These are phyloP conservation scores for Tachyglossus aculeatus DNA, from an alignment of 2,797 vertebrate genomes.

Conservation along the genomic window DNA sequence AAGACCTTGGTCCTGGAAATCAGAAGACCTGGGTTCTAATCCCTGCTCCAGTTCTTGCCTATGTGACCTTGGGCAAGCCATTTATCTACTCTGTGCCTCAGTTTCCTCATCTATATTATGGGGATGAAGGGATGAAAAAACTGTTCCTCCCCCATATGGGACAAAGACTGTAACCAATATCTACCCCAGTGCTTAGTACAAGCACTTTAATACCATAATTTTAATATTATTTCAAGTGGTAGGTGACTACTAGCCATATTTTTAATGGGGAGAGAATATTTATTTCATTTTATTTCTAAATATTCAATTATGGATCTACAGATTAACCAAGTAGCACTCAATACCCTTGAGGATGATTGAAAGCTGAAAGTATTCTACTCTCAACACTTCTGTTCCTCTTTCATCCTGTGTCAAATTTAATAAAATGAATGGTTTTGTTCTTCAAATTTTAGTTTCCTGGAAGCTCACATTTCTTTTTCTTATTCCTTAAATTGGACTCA, in stretches of 20 bases:
- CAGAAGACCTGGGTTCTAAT: too few relatives aligned
- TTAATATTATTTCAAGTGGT: too few relatives aligned
- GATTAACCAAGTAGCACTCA: background rate
- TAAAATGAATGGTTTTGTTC: background rate
- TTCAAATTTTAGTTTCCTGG: constrained; percentile 26
- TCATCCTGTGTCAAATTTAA: background rate
- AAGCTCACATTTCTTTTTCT: constrained; percentile 1
- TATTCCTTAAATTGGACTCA: constrained; percentile 15
- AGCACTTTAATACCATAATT: background rate
- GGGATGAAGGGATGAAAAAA: too few relatives aligned
- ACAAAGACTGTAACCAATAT: background rate
- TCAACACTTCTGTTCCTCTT: background rate
- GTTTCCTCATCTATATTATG: too few relatives aligned
- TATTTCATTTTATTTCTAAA: background rate
- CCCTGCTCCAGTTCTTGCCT: too few relatives aligned
- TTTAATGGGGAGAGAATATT: background rate
- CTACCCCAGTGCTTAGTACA: background rate
- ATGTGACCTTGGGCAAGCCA: too few relatives aligned
- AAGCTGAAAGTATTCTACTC: background rate
- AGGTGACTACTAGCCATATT: background rate
- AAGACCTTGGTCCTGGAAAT: too few relatives aligned
- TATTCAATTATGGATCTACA: background rate
- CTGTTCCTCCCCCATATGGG: too few relatives aligned
- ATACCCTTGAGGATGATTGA: background rate
- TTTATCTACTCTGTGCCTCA: too few relatives aligned